Base-by-base conservation (phyloP, 2,113 vertebrate genomes). In the Neolamprologus modestus region DNA sequence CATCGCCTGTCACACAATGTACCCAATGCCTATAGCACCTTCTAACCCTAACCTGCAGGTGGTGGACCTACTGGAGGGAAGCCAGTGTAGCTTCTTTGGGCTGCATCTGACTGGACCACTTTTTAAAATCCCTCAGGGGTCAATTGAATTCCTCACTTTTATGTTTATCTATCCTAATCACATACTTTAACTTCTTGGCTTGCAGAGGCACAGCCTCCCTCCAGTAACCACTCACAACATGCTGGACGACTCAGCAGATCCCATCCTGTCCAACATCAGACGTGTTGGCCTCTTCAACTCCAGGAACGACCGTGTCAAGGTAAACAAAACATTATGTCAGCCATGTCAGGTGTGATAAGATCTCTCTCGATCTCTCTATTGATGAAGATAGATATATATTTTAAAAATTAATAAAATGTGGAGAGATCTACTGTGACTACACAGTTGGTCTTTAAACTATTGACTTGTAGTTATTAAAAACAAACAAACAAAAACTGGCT, bases 171-270 rank as follows among this genome's bases (percentile, higher is more conserved):
- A 13, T 28, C 37, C 33, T 31, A 47, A 59, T 42, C 13, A 2
- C 12, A 8, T 35, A 31, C 13, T 52, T 84, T 24, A 63, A 35
- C 59, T 5, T 45, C 3, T 10, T 6, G 4, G 9, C 55, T 61
- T 61, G 10, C 93, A 99, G 99, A 96, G 99, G 94, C 98, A 98
- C 81, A 95, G 96, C 55, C 94, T 99, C 81, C 98, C 99, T n/a
- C 99, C 99, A 7, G 97, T 99, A 90, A 99, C 98, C 59, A 99
- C 99, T 6, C 99, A 99, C 96, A 99, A 99, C 96, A 98, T 99
- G 97, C 96, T 98, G 7, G 98, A 99, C 0, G 98, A 99, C 87
- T 84, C 96, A 53, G 96, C 95, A 0, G 99, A 99, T 84, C 98
- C 98, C 3, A 98, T 99, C 88, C 97, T 99, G 87, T 97, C 93